These are phyloP conservation scores for Gasterosteus aculeatus DNA, from an alignment of 2,113 vertebrate species.

Conservation along the genomic window DNA sequence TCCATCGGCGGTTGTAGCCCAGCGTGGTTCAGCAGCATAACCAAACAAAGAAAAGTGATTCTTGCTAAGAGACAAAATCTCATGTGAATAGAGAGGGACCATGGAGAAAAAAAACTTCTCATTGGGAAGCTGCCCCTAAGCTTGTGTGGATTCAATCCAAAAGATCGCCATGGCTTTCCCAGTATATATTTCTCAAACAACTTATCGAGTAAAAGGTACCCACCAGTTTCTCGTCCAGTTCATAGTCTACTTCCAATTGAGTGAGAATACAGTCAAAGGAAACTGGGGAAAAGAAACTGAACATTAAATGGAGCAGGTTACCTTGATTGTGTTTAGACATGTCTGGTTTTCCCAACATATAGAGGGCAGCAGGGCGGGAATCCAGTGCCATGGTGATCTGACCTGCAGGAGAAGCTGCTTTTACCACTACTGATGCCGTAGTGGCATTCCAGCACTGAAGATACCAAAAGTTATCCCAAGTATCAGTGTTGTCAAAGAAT, in stretches of 20 bases:
- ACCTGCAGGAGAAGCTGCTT: slow-evolving; percentile 1
- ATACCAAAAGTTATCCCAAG: background rate
- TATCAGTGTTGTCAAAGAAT: background rate
- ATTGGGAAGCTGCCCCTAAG: slow-evolving; percentile 5
- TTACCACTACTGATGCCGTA: background rate
- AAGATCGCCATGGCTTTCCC: background rate
- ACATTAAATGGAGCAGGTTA: background rate
- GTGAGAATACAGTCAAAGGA: slow-evolving; percentile 26
- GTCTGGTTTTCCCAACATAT: background rate
- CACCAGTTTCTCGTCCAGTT: background rate
- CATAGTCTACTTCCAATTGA: slow-evolving; percentile 5
- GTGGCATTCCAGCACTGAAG: background rate
- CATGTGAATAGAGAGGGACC: background rate
- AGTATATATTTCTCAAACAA: background rate
- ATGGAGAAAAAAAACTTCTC: background rate
- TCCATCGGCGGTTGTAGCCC: slow-evolving; percentile 10
- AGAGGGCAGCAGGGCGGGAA: background rate
- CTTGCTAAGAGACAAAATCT: slow-evolving; percentile 10
- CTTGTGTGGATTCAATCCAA: background rate
- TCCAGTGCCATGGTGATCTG: slow-evolving; percentile 50
- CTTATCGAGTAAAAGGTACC: background rate
- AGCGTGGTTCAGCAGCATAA: slow-evolving; percentile 12
- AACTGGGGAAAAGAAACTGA: slow-evolving; percentile 2
- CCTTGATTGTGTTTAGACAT: background rate
- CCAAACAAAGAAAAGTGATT: slow-evolving; percentile 3